Evolutionary conservation across 1,140 invertebrate species (phyloP).

Genomic region (Idris sp.): DNA sequence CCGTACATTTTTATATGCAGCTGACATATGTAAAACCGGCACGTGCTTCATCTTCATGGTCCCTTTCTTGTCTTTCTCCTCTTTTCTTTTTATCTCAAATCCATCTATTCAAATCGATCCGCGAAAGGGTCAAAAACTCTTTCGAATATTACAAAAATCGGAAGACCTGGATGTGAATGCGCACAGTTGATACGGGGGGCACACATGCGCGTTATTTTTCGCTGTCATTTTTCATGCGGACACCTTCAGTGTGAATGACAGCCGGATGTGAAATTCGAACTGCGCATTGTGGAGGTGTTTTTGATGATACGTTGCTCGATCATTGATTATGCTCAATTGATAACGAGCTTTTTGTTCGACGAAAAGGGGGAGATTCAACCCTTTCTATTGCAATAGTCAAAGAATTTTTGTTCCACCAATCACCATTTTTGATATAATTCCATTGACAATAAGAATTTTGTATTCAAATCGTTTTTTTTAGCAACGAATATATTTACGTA

Average conservation of each 20-base stretch:
- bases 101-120: slow-evolving; percentile 22
- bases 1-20: slow-evolving; percentile 65
- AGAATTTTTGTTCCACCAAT: too few species aligned
- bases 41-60: slow-evolving; percentile 61
- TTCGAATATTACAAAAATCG: slow-evolving; percentile 34
- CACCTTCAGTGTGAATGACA: slow-evolving; percentile 42
- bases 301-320: slow-evolving; percentile 24
- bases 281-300: slow-evolving; percentile 32
- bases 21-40: slow-evolving; percentile 67
- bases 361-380: too few species aligned
- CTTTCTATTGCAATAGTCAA: too few species aligned
- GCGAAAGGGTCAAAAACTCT: slow-evolving; percentile 40
- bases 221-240: slow-evolving; percentile 24
- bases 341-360: slow-evolving; percentile 3
- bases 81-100: slow-evolving; percentile 4
- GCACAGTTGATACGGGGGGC: neutral
- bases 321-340: slow-evolving; percentile 17
- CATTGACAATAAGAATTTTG: too few species aligned
- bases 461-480: too few species aligned
- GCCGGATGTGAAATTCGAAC: slow-evolving; percentile 47
- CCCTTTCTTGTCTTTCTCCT: slow-evolving; percentile 11
- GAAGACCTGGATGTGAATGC: slow-evolving; percentile 17
- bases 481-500: too few species aligned
- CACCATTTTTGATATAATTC: too few species aligned
- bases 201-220: slow-evolving; percentile 16